Percentiles rank a stretch among this genome's conserved stretches.
These are phyloP conservation scores for Atrichornis clamosus DNA, from an alignment of 2,113 vertebrate species.

Conservation along the genomic window DNA sequence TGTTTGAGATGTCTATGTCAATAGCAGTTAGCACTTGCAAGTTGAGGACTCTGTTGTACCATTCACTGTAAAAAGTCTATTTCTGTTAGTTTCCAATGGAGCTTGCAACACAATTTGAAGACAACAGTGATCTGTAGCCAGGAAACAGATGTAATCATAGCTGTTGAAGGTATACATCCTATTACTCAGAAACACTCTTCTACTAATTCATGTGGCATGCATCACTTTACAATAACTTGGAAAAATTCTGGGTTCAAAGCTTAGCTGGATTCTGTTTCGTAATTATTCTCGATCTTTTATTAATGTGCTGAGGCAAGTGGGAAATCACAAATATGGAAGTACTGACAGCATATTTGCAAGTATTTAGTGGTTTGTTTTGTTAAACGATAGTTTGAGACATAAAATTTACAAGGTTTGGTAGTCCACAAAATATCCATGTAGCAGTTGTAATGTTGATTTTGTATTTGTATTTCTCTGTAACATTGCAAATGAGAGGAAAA, in stretches of 20 bases:
- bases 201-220: conserved; percentile 4
- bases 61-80: neutral
- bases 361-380: neutral
- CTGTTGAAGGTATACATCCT: conserved; percentile 29
- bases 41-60: neutral
- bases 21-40: neutral
- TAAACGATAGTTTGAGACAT: neutral
- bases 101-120: neutral
- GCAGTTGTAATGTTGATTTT: neutral
- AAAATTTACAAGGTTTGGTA: neutral
- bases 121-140: neutral
- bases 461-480: neutral
- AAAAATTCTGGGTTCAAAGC: conserved; percentile 28
- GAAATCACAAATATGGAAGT: neutral
- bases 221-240: neutral
- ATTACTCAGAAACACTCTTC: neutral
- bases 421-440: neutral
- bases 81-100: neutral
- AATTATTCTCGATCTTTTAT: neutral
- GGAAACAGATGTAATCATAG: neutral
- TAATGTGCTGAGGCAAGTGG: neutral
- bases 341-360: neutral
- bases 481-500: neutral
- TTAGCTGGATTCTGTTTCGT: neutral
- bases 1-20: neutral